Evolutionary conservation across 2,113 vertebrate genomes (phyloP).

Genomic region (Protobothrops flavoviridis): DNA sequence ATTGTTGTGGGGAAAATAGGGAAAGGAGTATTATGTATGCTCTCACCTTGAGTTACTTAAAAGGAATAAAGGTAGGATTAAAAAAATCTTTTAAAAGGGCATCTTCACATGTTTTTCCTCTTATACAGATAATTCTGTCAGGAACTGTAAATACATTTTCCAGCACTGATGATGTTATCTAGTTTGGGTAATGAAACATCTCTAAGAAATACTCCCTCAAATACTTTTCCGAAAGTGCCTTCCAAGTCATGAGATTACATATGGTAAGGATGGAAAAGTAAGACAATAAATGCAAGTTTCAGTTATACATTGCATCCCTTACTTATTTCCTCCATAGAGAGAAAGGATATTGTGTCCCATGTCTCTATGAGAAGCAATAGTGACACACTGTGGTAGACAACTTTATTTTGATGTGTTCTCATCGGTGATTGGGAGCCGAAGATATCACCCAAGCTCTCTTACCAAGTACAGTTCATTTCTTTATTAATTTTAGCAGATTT

Average conservation of each 20-base stretch:
- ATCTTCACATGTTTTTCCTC: neutral
- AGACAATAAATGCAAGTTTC: neutral
- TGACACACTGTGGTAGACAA: conserved; percentile 56
- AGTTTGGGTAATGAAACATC: neutral
- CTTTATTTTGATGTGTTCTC: conserved; percentile 48
- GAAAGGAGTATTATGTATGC: too few species aligned
- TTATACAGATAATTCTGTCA: neutral
- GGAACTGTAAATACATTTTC: neutral
- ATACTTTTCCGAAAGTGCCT: neutral
- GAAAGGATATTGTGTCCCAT: conserved; percentile 30
- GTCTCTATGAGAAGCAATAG: conserved; percentile 43
- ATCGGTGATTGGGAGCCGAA: conserved; percentile 53
- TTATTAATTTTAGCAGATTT: conserved; percentile 76
- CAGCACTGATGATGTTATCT: neutral
- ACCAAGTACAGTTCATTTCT: conserved; percentile 69
- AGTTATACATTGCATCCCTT: neutral
- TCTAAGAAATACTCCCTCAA: neutral
- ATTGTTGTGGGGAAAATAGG: too few species aligned
- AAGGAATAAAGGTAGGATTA: too few species aligned
- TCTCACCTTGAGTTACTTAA: too few species aligned
- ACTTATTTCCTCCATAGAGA: conserved; percentile 41
- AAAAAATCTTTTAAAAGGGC: neutral
- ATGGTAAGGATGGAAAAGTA: neutral
- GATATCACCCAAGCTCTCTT: conserved; percentile 65
- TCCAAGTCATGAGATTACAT: neutral